Evolutionary conservation across 2,797 vertebrate genomes (phyloP), one percentile per base, ranked within the genome.

Genomic region (Adelosebastes latens): DNA sequence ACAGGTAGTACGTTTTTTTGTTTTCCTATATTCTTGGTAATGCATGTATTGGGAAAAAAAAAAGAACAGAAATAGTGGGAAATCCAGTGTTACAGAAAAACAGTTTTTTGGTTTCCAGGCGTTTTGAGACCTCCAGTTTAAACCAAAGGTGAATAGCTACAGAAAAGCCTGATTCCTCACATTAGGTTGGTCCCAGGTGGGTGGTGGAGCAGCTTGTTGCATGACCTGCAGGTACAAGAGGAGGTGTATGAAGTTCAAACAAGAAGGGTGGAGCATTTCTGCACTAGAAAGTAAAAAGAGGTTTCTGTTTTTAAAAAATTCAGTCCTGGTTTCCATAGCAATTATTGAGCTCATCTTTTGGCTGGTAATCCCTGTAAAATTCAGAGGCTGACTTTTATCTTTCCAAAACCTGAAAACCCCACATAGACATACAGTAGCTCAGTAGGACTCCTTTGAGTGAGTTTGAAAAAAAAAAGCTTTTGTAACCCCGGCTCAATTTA

Each of bases 361-460:
- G 34, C 39, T 73, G 36, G 34, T 83, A 76, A 82, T 82, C 84
- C 74, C 60, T 77, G 46, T 52, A 82, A 79, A 84, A 73, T 46
- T 67, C 20, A 5, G 36, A 77, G n/a, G 36, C 52, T 77, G 64
- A 74, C 63, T 84, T 88, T 85, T 53, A 76, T 82, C 78, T 89
- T 69, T 81, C 20, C 39, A 27, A 53, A 53, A 53, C 52, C 42
- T 75, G 8, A 77, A 79, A 80, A 66, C n/a, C 49, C 60, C 39
- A 46, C 66, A 77, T 9, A 75, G 62, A 82, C 62, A 49, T 53
- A 72, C 58, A 80, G 59, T 42, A 74, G 61, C 65, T 73, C 53
- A 80, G 75, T 36, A 13, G 49, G 61, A 80, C 42, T 80, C 53
- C 32, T 88, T 75, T 86, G 71, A 84, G 34, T 52, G 29, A 80